phyloP scores from a whole-genome alignment of 2,888 invertebrate species.

The Lasioglossum calceatum region DNA sequence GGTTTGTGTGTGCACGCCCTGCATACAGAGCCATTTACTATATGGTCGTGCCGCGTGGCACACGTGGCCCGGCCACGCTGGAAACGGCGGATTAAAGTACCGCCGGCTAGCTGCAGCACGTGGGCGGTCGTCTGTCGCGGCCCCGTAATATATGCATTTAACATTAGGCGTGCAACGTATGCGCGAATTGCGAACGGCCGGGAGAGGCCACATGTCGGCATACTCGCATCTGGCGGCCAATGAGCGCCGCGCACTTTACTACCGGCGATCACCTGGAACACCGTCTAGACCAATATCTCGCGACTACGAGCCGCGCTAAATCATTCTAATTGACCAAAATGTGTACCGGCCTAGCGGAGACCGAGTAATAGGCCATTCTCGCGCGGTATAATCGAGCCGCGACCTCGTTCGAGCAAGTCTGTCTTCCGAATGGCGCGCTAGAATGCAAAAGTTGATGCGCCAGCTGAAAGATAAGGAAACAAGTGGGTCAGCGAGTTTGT shows the following conservation, averaged over 20 bases:
- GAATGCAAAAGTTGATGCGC: neutral
- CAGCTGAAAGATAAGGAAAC: neutral
- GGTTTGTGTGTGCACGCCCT: neutral
- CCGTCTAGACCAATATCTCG: conserved; percentile 9
- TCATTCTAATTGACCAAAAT: neutral
- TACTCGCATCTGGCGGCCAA: conserved; percentile 44
- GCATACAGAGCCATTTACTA: neutral
- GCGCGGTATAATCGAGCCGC: neutral
- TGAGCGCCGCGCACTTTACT: neutral
- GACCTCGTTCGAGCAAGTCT: neutral
- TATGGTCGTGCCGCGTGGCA: neutral
- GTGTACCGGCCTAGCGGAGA: neutral
- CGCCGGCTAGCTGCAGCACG: conserved; percentile 54
- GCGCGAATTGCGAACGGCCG: conserved; percentile 41
- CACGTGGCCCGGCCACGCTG: conserved; percentile 16
- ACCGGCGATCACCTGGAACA: conserved; percentile 19
- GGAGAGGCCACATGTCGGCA: conserved; percentile 41
- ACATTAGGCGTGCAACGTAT: conserved; percentile 49
- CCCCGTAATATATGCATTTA: conserved; percentile 58
- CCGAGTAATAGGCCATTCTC: neutral
- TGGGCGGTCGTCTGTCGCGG: conserved; percentile 63
- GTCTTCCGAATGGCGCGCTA: neutral
- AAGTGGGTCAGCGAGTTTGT: neutral
- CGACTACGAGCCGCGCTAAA: neutral
- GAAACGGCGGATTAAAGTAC: conserved; percentile 68